Percentiles rank a stretch among this genome's conserved stretches.
These are phyloP conservation scores for Halcyon malimbica DNA, from an alignment of 2,113 vertebrate species.

Conservation along the genomic window DNA sequence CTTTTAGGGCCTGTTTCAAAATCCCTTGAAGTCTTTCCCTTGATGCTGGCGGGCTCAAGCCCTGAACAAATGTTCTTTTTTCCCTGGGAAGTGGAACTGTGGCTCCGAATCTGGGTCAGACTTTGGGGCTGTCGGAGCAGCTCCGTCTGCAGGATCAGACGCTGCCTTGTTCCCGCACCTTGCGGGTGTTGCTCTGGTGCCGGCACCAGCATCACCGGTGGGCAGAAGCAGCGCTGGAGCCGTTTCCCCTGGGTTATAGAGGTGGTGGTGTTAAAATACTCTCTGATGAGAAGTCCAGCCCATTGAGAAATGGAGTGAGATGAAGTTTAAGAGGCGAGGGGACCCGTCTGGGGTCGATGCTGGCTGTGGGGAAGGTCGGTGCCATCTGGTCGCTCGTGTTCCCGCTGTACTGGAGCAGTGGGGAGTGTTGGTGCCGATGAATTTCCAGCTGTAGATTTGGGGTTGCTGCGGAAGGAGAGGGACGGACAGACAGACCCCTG, in stretches of 20 bases:
- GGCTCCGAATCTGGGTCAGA: neutral
- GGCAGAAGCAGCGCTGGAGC: fast-evolving
- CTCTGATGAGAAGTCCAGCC: neutral
- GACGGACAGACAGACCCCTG: neutral
- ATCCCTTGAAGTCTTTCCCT: neutral
- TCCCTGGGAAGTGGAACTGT: neutral
- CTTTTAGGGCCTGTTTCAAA: neutral
- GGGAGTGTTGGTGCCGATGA: fast-evolving
- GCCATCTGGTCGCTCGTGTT: neutral
- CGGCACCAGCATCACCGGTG: fast-evolving
- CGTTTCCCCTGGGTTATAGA: neutral
- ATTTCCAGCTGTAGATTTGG: neutral
- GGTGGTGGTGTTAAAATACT: neutral
- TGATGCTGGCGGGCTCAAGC: neutral
- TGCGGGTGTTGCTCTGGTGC: fast-evolving
- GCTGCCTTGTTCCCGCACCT: fast-evolving
- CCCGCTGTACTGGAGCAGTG: fast-evolving
- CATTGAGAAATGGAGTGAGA: fast-evolving
- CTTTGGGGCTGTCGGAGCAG: neutral
- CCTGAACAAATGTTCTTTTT: neutral
- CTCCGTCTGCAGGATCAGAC: fast-evolving
- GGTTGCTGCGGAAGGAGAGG: neutral
- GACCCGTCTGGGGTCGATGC: neutral
- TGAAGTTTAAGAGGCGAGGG: fast-evolving
- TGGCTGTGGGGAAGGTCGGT: neutral